Evolutionary conservation across 2,797 vertebrate genomes (phyloP).

Genomic region (Hylomyscus alleni): DNA sequence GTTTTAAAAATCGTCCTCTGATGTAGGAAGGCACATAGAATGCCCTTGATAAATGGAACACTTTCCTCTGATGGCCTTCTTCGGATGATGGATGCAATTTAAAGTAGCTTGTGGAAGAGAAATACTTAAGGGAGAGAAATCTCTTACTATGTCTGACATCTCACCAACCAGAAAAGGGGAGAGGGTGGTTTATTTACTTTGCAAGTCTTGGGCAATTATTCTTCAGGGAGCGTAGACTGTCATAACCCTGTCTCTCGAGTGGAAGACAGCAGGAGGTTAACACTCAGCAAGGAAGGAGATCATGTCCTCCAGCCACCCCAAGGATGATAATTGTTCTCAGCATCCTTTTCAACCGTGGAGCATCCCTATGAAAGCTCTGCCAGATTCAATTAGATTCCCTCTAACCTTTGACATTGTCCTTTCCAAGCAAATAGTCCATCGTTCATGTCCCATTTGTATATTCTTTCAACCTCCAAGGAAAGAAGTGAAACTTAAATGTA

Average conservation of each 20-base stretch:
- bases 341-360: neutral
- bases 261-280: neutral
- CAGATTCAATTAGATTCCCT: constrained; percentile 21
- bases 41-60: constrained; percentile 31
- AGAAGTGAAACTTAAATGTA: neutral
- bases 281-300: neutral
- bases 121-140: constrained; percentile 66
- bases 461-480: constrained; percentile 18
- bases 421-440: constrained; percentile 11
- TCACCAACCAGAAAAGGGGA: neutral
- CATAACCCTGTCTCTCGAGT: neutral
- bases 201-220: neutral
- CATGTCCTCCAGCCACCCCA: neutral
- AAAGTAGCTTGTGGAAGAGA: constrained; percentile 60
- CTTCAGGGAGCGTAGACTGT: neutral
- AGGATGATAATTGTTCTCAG: neutral
- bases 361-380: constrained; percentile 38
- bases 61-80: constrained; percentile 43
- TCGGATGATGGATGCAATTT: constrained; percentile 53
- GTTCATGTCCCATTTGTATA: constrained; percentile 30
- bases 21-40: constrained; percentile 19
- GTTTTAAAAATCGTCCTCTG: constrained; percentile 60
- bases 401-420: constrained; percentile 38
- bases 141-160: constrained; percentile 48
- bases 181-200: constrained; percentile 47